Percentiles rank a stretch among this genome's conserved stretches.
These are phyloP conservation scores for Echinarachnius parma DNA, from an alignment of 53 echinoderm and acorn worm species.

Conservation along the genomic window DNA sequence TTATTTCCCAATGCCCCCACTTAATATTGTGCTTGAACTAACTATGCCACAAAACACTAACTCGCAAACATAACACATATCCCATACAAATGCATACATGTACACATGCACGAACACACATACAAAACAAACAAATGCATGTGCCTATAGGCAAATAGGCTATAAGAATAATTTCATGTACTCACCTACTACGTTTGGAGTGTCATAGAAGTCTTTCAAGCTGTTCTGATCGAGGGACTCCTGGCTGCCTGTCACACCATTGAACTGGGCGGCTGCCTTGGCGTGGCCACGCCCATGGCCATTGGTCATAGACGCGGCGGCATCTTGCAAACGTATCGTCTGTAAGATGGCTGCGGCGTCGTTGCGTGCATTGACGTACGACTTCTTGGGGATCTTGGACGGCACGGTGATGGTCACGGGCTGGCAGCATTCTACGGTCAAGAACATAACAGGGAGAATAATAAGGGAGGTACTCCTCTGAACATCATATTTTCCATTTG, in stretches of 20 bases:
- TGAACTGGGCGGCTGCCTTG: not conserved
- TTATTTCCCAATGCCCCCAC: no score
- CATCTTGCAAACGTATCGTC: slow-evolving; percentile 4
- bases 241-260: not conserved
- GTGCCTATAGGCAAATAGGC: no score
- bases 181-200: not conserved
- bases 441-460: not conserved
- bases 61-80: no score
- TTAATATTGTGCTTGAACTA: no score
- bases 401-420: slow-evolving; percentile 36
- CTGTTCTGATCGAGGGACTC: slow-evolving; percentile 2
- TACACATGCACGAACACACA: no score
- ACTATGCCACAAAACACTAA: no score
- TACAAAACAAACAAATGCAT: no score
- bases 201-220: slow-evolving; percentile 15
- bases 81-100: no score
- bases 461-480: not conserved
- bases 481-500: no score
- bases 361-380: slow-evolving; percentile 22
- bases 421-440: slow-evolving; percentile 5
- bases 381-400: slow-evolving; percentile 31
- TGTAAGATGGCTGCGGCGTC: slow-evolving; percentile 27
- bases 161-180: no score
- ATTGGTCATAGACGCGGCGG: not conserved
- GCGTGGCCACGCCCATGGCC: not conserved